Percentiles rank a stretch among this genome's conserved stretches.
phyloP scores from a whole-genome alignment of 2,113 vertebrate genomes.

The Scortum barcoo region DNA sequence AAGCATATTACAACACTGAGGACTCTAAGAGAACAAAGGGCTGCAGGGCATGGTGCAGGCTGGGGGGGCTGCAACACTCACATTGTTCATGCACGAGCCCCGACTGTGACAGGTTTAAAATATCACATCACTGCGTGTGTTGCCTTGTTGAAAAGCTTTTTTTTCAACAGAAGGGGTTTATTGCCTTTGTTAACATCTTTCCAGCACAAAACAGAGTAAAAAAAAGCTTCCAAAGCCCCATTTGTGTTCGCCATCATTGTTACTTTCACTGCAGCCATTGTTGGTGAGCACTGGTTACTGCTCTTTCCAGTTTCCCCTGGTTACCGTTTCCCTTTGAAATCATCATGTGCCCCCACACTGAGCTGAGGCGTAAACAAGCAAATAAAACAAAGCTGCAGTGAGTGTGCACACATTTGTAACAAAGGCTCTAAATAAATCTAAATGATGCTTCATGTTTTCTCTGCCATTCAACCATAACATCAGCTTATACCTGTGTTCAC shows the following conservation, averaged over 20 bases:
- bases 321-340: constrained; percentile 71
- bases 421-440: constrained; percentile 22
- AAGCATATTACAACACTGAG: background rate
- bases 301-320: constrained; percentile 70
- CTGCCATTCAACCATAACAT: background rate
- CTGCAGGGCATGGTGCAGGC: background rate
- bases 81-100: constrained; percentile 31
- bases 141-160: constrained; percentile 51
- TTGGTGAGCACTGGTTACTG: constrained; percentile 38
- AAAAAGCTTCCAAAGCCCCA: constrained; percentile 23
- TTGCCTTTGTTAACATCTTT: constrained; percentile 60
- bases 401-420: background rate
- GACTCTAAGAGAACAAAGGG: background rate
- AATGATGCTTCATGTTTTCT: constrained; percentile 16
- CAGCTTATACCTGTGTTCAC: background rate
- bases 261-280: constrained; percentile 53
- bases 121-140: constrained; percentile 45
- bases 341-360: constrained; percentile 11
- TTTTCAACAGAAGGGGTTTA: constrained; percentile 38
- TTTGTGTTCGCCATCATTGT: constrained; percentile 43
- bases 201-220: background rate
- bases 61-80: constrained; percentile 13
- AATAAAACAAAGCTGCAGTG: constrained; percentile 53
- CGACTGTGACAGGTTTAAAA: constrained; percentile 59
- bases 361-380: constrained; percentile 46